Evolutionary conservation across 64 coral and sea anemone species (phyloP), one percentile per base, ranked within the genome.

Genomic region (Porites lutea): DNA sequence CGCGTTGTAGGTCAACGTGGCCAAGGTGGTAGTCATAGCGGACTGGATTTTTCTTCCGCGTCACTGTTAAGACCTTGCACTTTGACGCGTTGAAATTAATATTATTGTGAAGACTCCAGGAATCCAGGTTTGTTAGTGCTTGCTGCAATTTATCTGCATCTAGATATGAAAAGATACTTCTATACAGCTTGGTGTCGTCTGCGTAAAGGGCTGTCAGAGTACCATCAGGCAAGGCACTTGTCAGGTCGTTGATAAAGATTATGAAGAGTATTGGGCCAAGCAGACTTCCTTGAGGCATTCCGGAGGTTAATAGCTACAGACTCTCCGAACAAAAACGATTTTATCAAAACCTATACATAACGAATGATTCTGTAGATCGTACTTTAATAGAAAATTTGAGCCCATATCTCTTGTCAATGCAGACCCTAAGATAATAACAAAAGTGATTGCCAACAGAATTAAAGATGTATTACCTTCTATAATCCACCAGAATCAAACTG

Each of bases 131-230:
- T 7, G 53, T 55, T 11, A 55, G 11, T 5, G 53, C 11, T 55
- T 55, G 5, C 53, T 55, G 53, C 53, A 55, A 48, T 51, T 19
- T 20, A 57, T 55, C 75, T 57, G 51, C 52, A 4, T 59, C 52
- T 20, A 57, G 54, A 4, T 10, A 16, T 20, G 75, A n/a, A 2
- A 59, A 78, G 23, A 78, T 78, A 20, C 20, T 79, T 37, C n/a
- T n/a, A 21, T 79, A 22, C 77, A 79, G 52, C 52, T 79, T 43
- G 53, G 77, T 79, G 23, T 79, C 53, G 13, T 79, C 77, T 13
- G 52, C 77, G 60, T 79, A 59, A 6, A 37, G 60, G 75, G 75
- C 75, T 18, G 50, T 78, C 2, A 18, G 43, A 7, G 70, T 44
- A 21, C 21, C 50, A 15, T 78, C 50, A 9, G n/a, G 75, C 18